phyloP scores from a whole-genome alignment of 2,797 vertebrate genomes.

The Centroberyx gerrardi region DNA sequence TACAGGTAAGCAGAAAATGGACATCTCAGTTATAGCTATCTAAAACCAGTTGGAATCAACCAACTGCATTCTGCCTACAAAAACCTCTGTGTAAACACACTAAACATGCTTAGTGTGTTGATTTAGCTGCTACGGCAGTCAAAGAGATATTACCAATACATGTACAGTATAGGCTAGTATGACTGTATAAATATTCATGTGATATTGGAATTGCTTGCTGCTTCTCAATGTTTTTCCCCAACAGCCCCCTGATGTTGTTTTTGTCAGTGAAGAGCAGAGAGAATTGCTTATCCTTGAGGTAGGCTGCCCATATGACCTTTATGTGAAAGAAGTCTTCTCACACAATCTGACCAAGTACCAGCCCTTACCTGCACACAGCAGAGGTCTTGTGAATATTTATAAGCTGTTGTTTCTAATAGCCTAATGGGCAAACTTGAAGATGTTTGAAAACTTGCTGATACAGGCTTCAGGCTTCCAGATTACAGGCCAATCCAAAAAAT shows the following conservation, averaged over 20 bases:
- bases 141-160: not conserved
- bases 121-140: slow-evolving; percentile 4
- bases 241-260: not conserved
- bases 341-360: not conserved
- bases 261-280: not conserved
- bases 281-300: not conserved
- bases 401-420: not conserved
- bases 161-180: not conserved
- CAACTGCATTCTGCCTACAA: not conserved
- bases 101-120: slow-evolving; percentile 1
- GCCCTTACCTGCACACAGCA: not conserved
- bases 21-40: slow-evolving; percentile 12
- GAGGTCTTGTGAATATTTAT: not conserved
- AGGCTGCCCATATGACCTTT: not conserved
- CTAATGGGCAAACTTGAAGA: not conserved
- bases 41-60: slow-evolving; percentile 11
- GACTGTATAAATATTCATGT: not conserved
- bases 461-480: not conserved
- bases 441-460: not conserved
- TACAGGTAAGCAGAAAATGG: slow-evolving; percentile 31
- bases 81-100: slow-evolving; percentile 1
- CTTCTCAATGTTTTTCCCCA: not conserved
- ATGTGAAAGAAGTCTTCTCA: not conserved
- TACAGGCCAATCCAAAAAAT: not conserved
- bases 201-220: too few relatives aligned